phyloP scores from a whole-genome alignment of 2,797 vertebrate genomes.

The Leucoraja ocellata region DNA sequence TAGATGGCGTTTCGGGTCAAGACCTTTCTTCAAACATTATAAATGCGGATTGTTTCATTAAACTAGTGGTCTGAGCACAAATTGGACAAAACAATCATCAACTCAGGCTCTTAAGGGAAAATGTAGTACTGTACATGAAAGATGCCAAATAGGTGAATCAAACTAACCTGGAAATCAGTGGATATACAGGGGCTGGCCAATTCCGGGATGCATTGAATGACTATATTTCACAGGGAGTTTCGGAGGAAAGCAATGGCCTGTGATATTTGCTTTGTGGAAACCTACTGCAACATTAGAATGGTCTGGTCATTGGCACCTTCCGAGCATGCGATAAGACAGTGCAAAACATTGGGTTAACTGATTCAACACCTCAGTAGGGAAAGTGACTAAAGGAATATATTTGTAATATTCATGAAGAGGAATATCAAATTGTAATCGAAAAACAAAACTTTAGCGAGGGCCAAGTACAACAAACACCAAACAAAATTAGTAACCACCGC shows the following conservation, averaged over 20 bases:
- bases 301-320: background rate
- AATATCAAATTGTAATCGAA: slow-evolving; percentile 1
- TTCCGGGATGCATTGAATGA: background rate
- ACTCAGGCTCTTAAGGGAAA: no score
- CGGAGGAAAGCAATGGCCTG: background rate
- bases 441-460: background rate
- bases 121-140: no score
- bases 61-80: background rate
- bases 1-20: no score
- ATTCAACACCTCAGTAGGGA: background rate
- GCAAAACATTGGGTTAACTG: background rate
- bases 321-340: background rate
- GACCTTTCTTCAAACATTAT: no score
- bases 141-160: background rate
- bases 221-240: background rate
- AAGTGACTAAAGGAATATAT: background rate
- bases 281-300: background rate
- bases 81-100: background rate
- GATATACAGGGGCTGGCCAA: background rate
- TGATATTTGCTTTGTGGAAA: background rate
- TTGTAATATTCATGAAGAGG: background rate
- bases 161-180: background rate
- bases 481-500: background rate
- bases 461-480: background rate
- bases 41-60: background rate